Evolutionary conservation across 1,140 invertebrate species (phyloP).

Genomic region (Phymastichus coffea): DNA sequence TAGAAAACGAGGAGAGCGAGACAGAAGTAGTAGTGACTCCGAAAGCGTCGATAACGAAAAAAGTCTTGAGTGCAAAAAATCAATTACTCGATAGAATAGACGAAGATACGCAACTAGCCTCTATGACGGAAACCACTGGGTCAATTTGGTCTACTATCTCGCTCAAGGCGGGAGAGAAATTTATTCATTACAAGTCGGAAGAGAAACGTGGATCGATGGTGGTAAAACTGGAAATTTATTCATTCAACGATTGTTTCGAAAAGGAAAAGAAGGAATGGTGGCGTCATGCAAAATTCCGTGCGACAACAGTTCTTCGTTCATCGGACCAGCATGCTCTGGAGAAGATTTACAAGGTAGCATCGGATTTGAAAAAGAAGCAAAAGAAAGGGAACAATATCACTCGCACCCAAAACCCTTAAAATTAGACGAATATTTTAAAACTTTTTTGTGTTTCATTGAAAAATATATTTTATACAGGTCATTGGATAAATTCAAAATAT

Average conservation of each 20-base stretch:
- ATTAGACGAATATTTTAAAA: neutral
- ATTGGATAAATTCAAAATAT: slow-evolving; percentile 8
- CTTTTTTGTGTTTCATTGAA: neutral
- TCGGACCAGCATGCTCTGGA: neutral
- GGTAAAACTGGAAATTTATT: slow-evolving; percentile 1
- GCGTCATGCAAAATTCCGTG: neutral
- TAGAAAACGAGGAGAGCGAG: neutral
- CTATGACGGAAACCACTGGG: too few relatives aligned
- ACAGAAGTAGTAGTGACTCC: too few relatives aligned
- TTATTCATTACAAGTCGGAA: too few relatives aligned
- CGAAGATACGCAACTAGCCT: neutral
- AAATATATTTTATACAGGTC: too few relatives aligned
- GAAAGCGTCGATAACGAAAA: neutral
- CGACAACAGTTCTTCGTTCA: neutral
- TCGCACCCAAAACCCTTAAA: too few relatives aligned
- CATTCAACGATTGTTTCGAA: neutral
- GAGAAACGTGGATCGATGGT: too few relatives aligned
- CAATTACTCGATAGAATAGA: neutral
- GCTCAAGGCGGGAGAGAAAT: neutral
- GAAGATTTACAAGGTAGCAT: too few relatives aligned
- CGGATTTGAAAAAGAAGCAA: too few relatives aligned
- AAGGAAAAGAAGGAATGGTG: neutral
- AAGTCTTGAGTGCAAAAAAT: neutral
- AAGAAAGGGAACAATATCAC: too few relatives aligned
- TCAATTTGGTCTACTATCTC: too few relatives aligned